Evolutionary conservation across 2,888 invertebrate species (phyloP), one percentile per base, ranked within the genome.

Genomic region (Ectemnius lituratus): DNA sequence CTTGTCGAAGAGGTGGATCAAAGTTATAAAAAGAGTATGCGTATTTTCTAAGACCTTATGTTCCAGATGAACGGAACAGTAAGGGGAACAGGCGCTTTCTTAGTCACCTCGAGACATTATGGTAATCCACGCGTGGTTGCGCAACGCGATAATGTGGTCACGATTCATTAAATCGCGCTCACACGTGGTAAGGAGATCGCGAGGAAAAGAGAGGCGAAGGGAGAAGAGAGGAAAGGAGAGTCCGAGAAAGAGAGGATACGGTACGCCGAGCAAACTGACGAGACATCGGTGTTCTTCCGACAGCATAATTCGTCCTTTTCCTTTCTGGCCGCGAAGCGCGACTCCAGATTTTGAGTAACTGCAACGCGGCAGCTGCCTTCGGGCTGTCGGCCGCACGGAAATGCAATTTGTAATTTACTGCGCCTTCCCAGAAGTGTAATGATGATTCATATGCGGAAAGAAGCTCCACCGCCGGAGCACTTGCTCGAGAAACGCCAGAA

Each of bases 401-500:
- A 75, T 62, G 78, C 72, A 59, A 80, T 73, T 81, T 73, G 78
- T 70, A 65, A 82, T 82, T 75, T 80, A 67, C 68, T 56, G 70
- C 59, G 69, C 61, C 60, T 73, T 67, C 74, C 73, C 68, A 73
- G 80, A 75, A 78, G 73, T 75, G 75, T 74, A 78, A 82, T 62
- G 82, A 82, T 82, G 81, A 81, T 82, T 82, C 81, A 82, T 81
- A 80, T 72, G 78, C 81, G 81, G 82, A 82, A 82, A 82, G 80
- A 69, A 80, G 79, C 82, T 73, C 73, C 76, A 69, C 79, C 5
- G 11, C 6, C 73, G 82, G 82, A 76, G 79, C 73, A 70, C 46
- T 37, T 72, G 79, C 82, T 79, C 79, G 82, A 62, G 79, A 69
- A 73, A 76, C 68, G 62, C 68, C 63, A 69, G 72, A 68, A 77